phyloP scores from a whole-genome alignment of 2,888 invertebrate genomes.

The Lithosia quadra region DNA sequence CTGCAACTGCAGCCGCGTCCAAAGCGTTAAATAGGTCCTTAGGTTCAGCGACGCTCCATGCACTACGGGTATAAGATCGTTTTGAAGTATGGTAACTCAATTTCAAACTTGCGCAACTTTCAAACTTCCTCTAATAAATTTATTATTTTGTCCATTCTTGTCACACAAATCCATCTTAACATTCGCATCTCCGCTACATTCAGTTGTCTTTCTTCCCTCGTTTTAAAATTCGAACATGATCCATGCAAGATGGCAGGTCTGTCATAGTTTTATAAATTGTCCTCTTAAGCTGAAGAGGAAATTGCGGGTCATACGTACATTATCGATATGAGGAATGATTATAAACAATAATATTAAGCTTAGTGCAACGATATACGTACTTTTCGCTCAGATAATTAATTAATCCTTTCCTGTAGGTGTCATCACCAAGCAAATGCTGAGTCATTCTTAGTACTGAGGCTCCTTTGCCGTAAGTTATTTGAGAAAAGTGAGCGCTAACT shows the following conservation, averaged over 20 bases:
- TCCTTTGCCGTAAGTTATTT: conserved; percentile 91
- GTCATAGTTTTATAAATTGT: too few species aligned
- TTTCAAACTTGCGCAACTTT: too few species aligned
- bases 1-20: conserved; percentile 68
- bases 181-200: too few species aligned
- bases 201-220: too few species aligned
- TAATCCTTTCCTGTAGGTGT: conserved; percentile 11
- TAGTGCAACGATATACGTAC: background rate
- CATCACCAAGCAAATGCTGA: conserved; percentile 86
- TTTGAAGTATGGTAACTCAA: background rate
- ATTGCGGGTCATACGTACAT: too few species aligned
- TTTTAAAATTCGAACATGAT: too few species aligned
- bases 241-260: too few species aligned
- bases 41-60: conserved; percentile 81
- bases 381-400: background rate
- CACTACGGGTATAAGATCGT: conserved; percentile 49
- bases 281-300: too few species aligned
- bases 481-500: conserved; percentile 88
- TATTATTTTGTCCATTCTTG: too few species aligned
- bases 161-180: too few species aligned
- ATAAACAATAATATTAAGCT: background rate
- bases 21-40: conserved; percentile 82
- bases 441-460: conserved; percentile 89
- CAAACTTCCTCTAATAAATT: too few species aligned
- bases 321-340: background rate